A percentile compares a stretch with the other conserved stretches of the same genome.
These are phyloP conservation scores for Cheiracanthium punctorium DNA, from an alignment of 2,888 invertebrate genomes.

Conservation along the genomic window DNA sequence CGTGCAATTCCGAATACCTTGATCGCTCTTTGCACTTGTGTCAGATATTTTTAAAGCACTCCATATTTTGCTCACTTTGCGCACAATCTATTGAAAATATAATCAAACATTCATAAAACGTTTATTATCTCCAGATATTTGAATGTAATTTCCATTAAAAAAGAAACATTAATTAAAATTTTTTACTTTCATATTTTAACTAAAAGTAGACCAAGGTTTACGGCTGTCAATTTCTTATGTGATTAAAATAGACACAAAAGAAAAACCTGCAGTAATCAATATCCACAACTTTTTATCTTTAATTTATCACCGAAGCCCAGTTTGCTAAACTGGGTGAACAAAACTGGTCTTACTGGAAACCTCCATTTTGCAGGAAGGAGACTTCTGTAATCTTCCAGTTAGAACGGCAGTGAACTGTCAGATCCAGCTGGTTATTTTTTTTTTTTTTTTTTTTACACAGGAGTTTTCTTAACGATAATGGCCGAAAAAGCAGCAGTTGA, in stretches of 20 bases:
- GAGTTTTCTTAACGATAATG: constrained; percentile 13
- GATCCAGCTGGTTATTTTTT: constrained; percentile 8
- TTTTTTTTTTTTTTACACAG: neutral
- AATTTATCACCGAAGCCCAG: neutral
- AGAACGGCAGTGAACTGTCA: neutral
- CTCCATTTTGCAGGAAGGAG: neutral
- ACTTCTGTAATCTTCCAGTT: neutral
- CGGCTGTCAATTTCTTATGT: neutral
- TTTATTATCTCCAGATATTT: no score
- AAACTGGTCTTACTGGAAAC: constrained; percentile 4
- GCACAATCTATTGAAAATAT: no score
- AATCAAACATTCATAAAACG: no score
- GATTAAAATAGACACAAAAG: neutral
- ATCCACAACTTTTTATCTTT: neutral
- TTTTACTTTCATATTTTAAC: no score
- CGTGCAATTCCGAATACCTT: no score
- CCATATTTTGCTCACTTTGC: no score
- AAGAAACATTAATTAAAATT: no score
- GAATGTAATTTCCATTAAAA: no score
- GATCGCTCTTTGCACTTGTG: no score
- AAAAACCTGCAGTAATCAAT: neutral
- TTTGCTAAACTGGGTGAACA: neutral
- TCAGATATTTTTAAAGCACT: no score
- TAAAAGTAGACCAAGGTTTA: neutral
- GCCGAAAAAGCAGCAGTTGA: neutral